phyloP scores from a whole-genome alignment of 64 coral and sea anemone species.

The Pocillopora verrucosa region DNA sequence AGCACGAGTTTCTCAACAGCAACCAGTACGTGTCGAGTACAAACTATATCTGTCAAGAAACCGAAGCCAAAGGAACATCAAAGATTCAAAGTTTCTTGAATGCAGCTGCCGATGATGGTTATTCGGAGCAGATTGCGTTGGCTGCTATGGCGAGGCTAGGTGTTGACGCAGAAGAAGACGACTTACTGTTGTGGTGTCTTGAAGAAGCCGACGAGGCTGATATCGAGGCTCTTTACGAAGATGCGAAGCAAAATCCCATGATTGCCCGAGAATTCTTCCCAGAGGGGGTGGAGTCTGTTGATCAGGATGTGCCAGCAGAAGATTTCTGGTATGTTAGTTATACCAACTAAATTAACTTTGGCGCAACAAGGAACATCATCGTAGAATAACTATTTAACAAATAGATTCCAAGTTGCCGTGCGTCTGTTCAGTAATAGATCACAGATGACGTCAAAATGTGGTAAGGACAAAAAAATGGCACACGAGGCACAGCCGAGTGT shows the following conservation, averaged over 20 bases:
- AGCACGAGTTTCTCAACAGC: neutral
- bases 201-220: slow-evolving; percentile 40
- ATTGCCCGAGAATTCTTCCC: neutral
- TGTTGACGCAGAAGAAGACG: slow-evolving; percentile 36
- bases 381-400: too few relatives aligned
- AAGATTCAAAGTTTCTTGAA: neutral
- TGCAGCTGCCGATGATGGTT: slow-evolving; percentile 20
- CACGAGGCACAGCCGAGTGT: too few relatives aligned
- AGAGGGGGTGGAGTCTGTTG: neutral
- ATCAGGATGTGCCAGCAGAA: neutral
- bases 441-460: too few relatives aligned
- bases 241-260: slow-evolving; percentile 32
- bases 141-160: slow-evolving; percentile 31
- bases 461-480: too few relatives aligned
- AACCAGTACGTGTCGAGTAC: neutral
- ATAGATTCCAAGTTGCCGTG: too few relatives aligned
- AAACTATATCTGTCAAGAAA: neutral
- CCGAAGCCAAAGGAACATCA: slow-evolving; percentile 7
- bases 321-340: neutral
- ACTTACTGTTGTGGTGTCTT: slow-evolving; percentile 32
- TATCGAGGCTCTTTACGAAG: slow-evolving; percentile 22
- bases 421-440: too few relatives aligned
- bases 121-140: slow-evolving; percentile 23
- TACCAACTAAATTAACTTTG: neutral
- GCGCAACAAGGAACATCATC: neutral